Percentiles rank a stretch among this genome's conserved stretches.
These are phyloP conservation scores for Clytia hemisphaerica DNA, from an alignment of 30 jellyfish, hydroid and myxozoan genomes.

Conservation along the genomic window DNA sequence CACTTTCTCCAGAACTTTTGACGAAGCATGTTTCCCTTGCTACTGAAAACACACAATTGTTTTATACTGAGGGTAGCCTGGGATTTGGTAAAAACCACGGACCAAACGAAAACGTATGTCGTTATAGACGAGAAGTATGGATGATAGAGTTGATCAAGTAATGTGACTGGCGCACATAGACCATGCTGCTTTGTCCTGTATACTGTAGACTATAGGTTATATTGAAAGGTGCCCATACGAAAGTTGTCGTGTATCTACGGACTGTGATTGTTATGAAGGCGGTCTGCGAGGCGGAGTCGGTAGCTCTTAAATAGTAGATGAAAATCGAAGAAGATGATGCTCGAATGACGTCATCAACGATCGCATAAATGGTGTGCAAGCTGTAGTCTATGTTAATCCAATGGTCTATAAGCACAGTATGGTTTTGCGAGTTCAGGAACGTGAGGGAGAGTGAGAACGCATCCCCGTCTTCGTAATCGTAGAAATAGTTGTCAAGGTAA, in stretches of 20 bases:
- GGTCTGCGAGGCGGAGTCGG: slow-evolving; percentile 46
- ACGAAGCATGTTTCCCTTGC: slow-evolving; percentile 33
- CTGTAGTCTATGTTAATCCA: slow-evolving; percentile 28
- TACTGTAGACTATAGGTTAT: slow-evolving; percentile 30
- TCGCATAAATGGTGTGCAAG: slow-evolving; percentile 11
- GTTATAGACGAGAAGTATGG: slow-evolving; percentile 16
- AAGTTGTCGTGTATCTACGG: slow-evolving; percentile 3
- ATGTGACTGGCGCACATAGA: slow-evolving; percentile 26
- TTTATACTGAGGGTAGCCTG: slow-evolving; percentile 18
- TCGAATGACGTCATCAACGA: slow-evolving; percentile 47
- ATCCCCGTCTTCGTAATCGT: slow-evolving; percentile 78
- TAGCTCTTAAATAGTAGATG: slow-evolving; percentile 49
- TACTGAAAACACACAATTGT: slow-evolving; percentile 35
- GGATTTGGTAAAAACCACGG: neutral
- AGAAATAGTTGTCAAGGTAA: slow-evolving; percentile 42
- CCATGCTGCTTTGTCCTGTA: slow-evolving; percentile 10
- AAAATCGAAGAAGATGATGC: neutral
- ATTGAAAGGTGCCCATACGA: slow-evolving; percentile 45
- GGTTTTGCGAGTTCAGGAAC: neutral
- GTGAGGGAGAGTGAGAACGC: slow-evolving; percentile 25
- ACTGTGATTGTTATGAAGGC: slow-evolving; percentile 33
- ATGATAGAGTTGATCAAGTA: slow-evolving; percentile 14
- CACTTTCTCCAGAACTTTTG: slow-evolving; percentile 4
- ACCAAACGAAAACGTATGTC: slow-evolving; percentile 8
- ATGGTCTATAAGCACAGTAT: slow-evolving; percentile 13